Evolutionary conservation across 2,797 vertebrate genomes (phyloP).

Genomic region (Semotilus atromaculatus): DNA sequence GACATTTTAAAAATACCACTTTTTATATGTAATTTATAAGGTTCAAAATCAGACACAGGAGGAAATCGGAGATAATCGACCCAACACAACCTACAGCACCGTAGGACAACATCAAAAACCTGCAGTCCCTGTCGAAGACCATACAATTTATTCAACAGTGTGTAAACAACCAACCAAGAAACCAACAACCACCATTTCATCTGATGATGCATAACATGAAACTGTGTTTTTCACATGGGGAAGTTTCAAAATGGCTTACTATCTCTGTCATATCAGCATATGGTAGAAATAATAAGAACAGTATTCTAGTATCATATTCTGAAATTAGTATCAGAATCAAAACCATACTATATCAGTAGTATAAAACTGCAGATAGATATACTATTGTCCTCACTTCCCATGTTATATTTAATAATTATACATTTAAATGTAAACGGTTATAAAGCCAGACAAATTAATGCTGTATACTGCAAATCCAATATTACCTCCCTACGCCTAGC

Average conservation of each 20-base stretch:
- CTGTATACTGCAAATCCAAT: neutral
- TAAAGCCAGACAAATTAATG: neutral
- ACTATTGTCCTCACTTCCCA: neutral
- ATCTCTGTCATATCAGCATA: neutral
- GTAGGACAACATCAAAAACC: slow-evolving; percentile 1
- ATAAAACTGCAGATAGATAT: neutral
- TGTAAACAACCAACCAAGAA: neutral
- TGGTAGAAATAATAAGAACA: too few relatives aligned
- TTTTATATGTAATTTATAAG: neutral
- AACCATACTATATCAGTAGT: neutral
- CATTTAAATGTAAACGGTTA: neutral
- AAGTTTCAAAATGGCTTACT: neutral
- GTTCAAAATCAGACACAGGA: too few relatives aligned
- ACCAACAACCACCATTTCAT: neutral
- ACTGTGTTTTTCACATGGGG: neutral
- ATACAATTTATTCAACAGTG: accelerated
- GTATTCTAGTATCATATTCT: too few relatives aligned
- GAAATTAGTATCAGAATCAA: too few relatives aligned
- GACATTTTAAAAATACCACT: neutral
- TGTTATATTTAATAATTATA: neutral
- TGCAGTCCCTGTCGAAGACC: neutral
- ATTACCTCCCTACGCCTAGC: too few relatives aligned
- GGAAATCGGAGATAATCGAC: accelerated
- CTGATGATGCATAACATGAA: neutral
- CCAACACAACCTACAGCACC: neutral